phyloP scores from a whole-genome alignment of 2,888 invertebrate species.

The Hypomecis punctinalis region DNA sequence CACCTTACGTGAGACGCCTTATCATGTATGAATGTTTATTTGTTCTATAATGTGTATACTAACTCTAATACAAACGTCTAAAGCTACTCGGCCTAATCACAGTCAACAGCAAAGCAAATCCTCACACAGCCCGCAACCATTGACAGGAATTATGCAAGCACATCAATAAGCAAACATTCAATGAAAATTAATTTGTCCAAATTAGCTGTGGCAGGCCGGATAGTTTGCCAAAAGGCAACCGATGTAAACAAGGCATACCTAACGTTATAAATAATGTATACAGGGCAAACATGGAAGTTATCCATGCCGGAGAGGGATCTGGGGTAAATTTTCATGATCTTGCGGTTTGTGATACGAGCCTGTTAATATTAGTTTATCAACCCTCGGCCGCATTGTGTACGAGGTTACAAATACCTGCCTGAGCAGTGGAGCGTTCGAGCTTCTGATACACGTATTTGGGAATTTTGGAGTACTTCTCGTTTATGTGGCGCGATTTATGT shows the following conservation, averaged over 20 bases:
- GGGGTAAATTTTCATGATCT: slow-evolving; percentile 81
- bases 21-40: too few relatives aligned
- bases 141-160: slow-evolving; percentile 49
- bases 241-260: slow-evolving; percentile 75
- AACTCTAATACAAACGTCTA: slow-evolving; percentile 1
- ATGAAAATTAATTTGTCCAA: slow-evolving; percentile 65
- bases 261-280: slow-evolving; percentile 82
- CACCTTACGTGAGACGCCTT: too few relatives aligned
- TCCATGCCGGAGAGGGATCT: slow-evolving; percentile 74
- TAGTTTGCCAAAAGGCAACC: slow-evolving; percentile 71
- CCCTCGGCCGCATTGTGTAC: slow-evolving; percentile 70
- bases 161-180: slow-evolving; percentile 56
- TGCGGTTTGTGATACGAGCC: slow-evolving; percentile 79
- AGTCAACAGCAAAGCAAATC: slow-evolving; percentile 44
- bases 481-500: background rate
- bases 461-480: slow-evolving; percentile 26
- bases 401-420: slow-evolving; percentile 67
- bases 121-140: slow-evolving; percentile 35
- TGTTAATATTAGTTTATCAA: slow-evolving; percentile 82
- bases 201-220: slow-evolving; percentile 58
- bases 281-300: slow-evolving; percentile 78
- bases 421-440: slow-evolving; percentile 53
- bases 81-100: slow-evolving; percentile 30
- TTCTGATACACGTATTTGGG: slow-evolving; percentile 33
- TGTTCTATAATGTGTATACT: background rate